Evolutionary conservation across 2,797 vertebrate genomes (phyloP), one percentile per base, ranked within the genome.

Genomic region (Acanthornis magna): DNA sequence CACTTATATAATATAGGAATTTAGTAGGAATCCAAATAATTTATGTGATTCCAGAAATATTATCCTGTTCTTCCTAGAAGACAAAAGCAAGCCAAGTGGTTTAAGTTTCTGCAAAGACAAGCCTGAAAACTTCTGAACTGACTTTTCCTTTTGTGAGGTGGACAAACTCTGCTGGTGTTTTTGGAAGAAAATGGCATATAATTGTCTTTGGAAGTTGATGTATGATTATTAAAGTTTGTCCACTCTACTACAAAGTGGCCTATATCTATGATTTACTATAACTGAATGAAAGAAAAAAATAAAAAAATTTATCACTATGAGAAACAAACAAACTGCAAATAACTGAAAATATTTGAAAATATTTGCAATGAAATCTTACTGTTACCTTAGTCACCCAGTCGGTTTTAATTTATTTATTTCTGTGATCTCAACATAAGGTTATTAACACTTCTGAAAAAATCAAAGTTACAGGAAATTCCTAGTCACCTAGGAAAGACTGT

Each of bases 241-340:
- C 9, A 47, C 8, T 74, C 7, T 43, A 23, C 7, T 79, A 15
- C 29, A 54, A 86, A 54, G 9, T 47, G 6, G n/a, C 4, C 8
- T 55, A 2, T 16, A 54, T 20, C 7, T 55, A 47, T 34, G 11
- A 18, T 13, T 72, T 21, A 2, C 51, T 66, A 27, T 7, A 53
- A 73, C 19, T 17, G 19, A 85, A 85, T 2, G 2, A 45, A 47
- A 48, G 30, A 57, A 54, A 53, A 57, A 6, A n/a, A 5, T 36
- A 36, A 36, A 13, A 42, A 54, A 5, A 42, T 62, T 62, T 83
- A 45, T 57, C 3, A 13, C 2, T 48, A 5, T 23, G 8, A 61
- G 18, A 18, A 60, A 57, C 16, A 40, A 27, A 32, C 2, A n/a
- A 23, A 48, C 3, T 2, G 1, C 4, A 8, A 53, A 14, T 4